phyloP scores from a whole-genome alignment of 2,888 invertebrate genomes.

The Drosophila ezoana region DNA sequence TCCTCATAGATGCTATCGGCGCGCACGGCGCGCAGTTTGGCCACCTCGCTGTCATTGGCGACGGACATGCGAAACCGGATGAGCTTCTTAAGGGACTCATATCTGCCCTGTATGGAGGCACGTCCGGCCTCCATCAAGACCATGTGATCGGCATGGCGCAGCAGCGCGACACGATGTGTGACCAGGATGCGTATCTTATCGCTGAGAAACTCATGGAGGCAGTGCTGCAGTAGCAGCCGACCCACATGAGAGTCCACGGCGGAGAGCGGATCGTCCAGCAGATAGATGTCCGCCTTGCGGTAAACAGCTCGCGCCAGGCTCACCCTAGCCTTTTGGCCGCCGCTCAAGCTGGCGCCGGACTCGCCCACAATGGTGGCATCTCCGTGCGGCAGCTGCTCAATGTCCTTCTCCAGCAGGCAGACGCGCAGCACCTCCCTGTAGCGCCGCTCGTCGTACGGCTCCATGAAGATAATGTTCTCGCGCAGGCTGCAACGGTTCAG shows the following conservation, averaged over 20 bases:
- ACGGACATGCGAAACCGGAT: conserved; percentile 85
- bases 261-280: conserved; percentile 91
- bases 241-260: conserved; percentile 92
- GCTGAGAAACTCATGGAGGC: conserved; percentile 87
- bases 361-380: conserved; percentile 87
- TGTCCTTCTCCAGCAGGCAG: conserved; percentile 88
- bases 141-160: conserved; percentile 86
- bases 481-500: conserved; percentile 91
- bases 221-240: conserved; percentile 90
- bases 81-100: conserved; percentile 85
- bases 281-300: conserved; percentile 90
- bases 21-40: conserved; percentile 61
- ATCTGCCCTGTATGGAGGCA: conserved; percentile 81
- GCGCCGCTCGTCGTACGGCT: conserved; percentile 87
- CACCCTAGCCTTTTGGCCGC: conserved; percentile 91
- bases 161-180: conserved; percentile 89
- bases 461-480: conserved; percentile 97
- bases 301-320: conserved; percentile 91
- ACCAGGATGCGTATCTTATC: conserved; percentile 90
- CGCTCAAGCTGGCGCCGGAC: conserved; percentile 89
- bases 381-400: conserved; percentile 87
- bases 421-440: conserved; percentile 86
- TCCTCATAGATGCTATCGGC: conserved; percentile 76
- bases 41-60: conserved; percentile 74
- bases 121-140: conserved; percentile 86